Base-by-base conservation (phyloP, 2,797 vertebrate genomes). In the Myotis findleyi region DNA sequence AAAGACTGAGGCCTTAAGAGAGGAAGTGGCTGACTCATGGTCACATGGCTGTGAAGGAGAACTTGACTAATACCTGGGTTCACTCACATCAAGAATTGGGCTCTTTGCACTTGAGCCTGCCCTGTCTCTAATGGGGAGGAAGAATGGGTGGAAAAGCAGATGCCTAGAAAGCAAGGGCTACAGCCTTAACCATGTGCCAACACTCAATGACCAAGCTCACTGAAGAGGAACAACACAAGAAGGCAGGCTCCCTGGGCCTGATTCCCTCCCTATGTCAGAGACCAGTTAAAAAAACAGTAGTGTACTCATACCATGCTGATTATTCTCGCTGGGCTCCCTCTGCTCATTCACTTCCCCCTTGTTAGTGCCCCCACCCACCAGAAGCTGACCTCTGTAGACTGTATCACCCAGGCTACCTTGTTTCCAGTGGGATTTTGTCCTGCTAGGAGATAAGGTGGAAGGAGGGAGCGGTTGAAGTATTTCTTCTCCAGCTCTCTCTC, bases 401-500 rank as follows among this genome's bases (percentile, higher is more conserved):
- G 41, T 73, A 87, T 30, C 51, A 93, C 93, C 92, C 95, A 96
- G 76, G 44, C 5, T 59, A 82, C 90, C 77, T 87, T 75, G 81
- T 73, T 90, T 68, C 51, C 55, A 71, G 21, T 6, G 89, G 30
- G 83, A 30, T 89, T 87, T 96, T 92, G 38, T 91, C 73, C 41
- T 59, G 53, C 33, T 64, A 66, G 76, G 64, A 82, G 41, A 27
- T 66, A 41, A 77, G 33, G 51, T 17, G 18, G 49, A n/a, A 68
- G 41, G 47, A 85, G 57, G 83, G 36, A 86, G 57, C 93, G 13
- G 21, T 55, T 71, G 49, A 66, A 57, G 25, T 57, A 36, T 73
- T 87, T 76, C 87, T 87, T 95, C 53, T 66, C 49, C 21, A 27
- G 23, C 17, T 76, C 41, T 27, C 79, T 86, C 83, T 38, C 47